Evolutionary conservation across 64 coral and sea anemone species (phyloP).

Genomic region (Montipora foliosa): DNA sequence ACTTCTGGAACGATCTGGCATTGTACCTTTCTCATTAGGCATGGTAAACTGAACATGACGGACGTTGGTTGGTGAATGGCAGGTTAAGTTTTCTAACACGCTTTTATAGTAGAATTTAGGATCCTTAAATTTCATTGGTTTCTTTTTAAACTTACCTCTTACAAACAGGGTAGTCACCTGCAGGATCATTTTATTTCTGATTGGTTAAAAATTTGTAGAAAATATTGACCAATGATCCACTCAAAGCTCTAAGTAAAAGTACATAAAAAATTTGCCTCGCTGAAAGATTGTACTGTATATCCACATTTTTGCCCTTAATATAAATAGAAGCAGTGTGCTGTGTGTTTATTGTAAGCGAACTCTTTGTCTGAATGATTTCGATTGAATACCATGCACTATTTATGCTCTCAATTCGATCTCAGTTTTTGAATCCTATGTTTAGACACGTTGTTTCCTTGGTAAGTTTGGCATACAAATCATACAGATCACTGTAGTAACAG

Average conservation of each 20-base stretch:
- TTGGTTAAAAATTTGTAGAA: slow-evolving; percentile 41
- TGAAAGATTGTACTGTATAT: slow-evolving; percentile 53
- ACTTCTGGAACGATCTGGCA: slow-evolving; percentile 37
- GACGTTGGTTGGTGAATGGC: slow-evolving; percentile 53
- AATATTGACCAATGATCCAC: too few species aligned
- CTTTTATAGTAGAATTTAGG: slow-evolving; percentile 58
- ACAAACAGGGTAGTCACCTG: slow-evolving; percentile 4
- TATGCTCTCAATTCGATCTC: too few species aligned
- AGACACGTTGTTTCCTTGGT: background rate
- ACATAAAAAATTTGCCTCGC: too few species aligned
- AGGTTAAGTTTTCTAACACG: slow-evolving; percentile 40
- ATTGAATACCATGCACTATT: too few species aligned
- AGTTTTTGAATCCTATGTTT: too few species aligned
- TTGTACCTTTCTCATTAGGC: slow-evolving; percentile 57
- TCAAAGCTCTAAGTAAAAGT: too few species aligned
- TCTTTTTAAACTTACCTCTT: slow-evolving; percentile 40
- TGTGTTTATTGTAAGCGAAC: slow-evolving; percentile 53
- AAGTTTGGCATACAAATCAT: slow-evolving; percentile 33
- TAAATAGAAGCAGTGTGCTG: slow-evolving; percentile 63
- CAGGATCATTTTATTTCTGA: slow-evolving; percentile 36
- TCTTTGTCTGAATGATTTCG: slow-evolving; percentile 33
- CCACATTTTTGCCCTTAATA: slow-evolving; percentile 63
- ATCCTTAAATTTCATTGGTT: slow-evolving; percentile 28
- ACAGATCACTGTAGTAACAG: too few species aligned
- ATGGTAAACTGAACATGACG: slow-evolving; percentile 19